phyloP scores from a whole-genome alignment of 2,888 invertebrate genomes.

The Allolobophora icterica region DNA sequence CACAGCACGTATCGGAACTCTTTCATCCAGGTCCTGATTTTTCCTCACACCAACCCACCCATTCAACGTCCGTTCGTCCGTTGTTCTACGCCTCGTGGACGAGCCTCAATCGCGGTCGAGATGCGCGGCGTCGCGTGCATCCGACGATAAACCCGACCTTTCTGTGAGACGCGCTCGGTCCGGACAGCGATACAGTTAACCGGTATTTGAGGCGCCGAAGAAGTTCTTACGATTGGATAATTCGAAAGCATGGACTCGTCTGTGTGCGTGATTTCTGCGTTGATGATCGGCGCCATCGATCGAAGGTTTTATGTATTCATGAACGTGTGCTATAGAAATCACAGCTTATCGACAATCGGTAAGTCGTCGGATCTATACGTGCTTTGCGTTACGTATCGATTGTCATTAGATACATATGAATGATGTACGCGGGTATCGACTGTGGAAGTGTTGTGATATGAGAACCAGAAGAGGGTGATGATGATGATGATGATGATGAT shows the following conservation, averaged over 20 bases:
- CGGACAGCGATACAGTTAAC: not conserved
- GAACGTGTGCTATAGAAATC: not conserved
- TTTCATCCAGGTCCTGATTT: not conserved
- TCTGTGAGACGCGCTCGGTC: too few relatives aligned
- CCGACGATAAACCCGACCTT: not conserved
- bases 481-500: too few relatives aligned
- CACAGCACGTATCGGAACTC: not conserved
- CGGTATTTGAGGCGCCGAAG: not conserved
- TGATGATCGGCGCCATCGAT: not conserved
- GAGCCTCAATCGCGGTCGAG: not conserved
- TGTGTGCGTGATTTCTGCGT: not conserved
- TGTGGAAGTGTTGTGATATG: not conserved
- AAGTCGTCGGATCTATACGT: not conserved
- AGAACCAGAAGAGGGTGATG: not conserved
- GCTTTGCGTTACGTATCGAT: not conserved
- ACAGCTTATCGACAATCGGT: constrained; percentile 1
- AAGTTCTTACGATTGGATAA: not conserved
- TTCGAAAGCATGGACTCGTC: not conserved
- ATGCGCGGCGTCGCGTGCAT: not conserved
- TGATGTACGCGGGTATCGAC: not conserved
- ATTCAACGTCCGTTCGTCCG: too few relatives aligned
- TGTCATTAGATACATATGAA: not conserved
- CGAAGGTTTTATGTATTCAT: not conserved
- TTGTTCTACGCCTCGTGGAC: not conserved
- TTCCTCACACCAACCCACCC: not conserved